Base-by-base conservation (phyloP, 2,113 vertebrate species). In the Drymodes brunneopygia region DNA sequence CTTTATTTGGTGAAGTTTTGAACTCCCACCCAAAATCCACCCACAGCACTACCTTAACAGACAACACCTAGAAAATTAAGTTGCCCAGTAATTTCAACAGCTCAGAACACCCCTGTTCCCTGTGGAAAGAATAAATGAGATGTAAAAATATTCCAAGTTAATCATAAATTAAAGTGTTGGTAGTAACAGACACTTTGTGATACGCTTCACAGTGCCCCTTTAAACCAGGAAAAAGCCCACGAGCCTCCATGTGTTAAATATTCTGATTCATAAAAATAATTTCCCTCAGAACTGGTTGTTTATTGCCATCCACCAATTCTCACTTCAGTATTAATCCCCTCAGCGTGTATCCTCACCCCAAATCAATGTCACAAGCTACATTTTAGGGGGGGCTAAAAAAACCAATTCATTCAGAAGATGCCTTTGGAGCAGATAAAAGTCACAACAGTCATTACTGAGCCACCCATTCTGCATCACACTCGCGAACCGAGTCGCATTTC, bases 101-200 rank as follows among this genome's bases (percentile, higher is more conserved):
- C 47, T 78, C 64, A 67, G 67, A 90, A 82, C 51, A 83, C 18
- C 35, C 53, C 44, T 15, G 4, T 24, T 17, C 33, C 47, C 50
- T 21, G 3, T 24, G 40, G 23, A 94, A 93, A 48, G 60, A 86
- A 64, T 71, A 92, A 93, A 90, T 62, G 47, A 95, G 64, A 97
- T 93, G 94, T 77, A 95, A 94, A 96, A 92, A 86, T 88, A 96
- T 93, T 90, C 91, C n/a, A 40, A 88, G 82, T 86, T 96, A 77
- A 95, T 90, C 4, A 96, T 86, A 93, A 90, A 93, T 92, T 54
- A 64, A 72, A 51, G 35, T 88, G 94, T 40, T 90, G 71, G 61
- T 94, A 94, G 89, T 92, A 94, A 90, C 79, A 88, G 48, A 75
- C 44, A n/a, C 71, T 90, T 90, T 25, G 54, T 62, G 81, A 71